Evolutionary conservation across 2,888 invertebrate species (phyloP), one percentile per base, ranked within the genome.

Genomic region (Thumatha senex): DNA sequence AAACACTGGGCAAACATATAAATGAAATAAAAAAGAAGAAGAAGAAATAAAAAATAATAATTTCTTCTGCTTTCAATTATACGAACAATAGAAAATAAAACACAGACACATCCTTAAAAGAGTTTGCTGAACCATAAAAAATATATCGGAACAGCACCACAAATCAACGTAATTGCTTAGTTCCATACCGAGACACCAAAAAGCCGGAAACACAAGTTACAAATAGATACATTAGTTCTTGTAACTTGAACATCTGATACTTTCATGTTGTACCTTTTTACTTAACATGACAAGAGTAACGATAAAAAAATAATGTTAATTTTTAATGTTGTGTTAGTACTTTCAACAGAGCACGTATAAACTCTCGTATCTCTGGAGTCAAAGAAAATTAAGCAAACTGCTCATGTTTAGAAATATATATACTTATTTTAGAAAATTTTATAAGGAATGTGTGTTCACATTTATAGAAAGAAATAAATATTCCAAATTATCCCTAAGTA

Each of bases 171-270:
- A 68, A 76, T 72, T 72, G 62, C 63, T 50, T 18, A 56, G 55
- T 53, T 55, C 57, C 53, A 56, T 58, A 56, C 50, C 51, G 54
- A 53, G 56, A 62, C 57, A 70, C 74, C 78, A 79, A 83, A 81
- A 82, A 79, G 80, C 87, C 86, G 88, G 88, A 88, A 83, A 81
- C 79, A 67, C 63, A 61, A 58, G 82, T 76, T 80, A 82, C 84
- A 84, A 86, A 87, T 86, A 82, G 86, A 85, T 78, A 83, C 86
- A 86, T 88, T 83, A 80, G 80, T 87, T 85, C 84, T 75, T 75
- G 78, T 80, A 78, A 84, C 78, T 63, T 60, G 62, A 85, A 76
- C 75, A 88, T 79, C 71, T 76, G 88, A 89, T 88, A 87, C 78
- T 70, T 75, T 67, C 58, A 63, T 65, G 59, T 63, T 63, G 67